A percentile compares a stretch with the other conserved stretches of the same genome.
These are phyloP conservation scores for Bathynomus jamesi DNA, from an alignment of 1,140 invertebrate species.

Conservation along the genomic window DNA sequence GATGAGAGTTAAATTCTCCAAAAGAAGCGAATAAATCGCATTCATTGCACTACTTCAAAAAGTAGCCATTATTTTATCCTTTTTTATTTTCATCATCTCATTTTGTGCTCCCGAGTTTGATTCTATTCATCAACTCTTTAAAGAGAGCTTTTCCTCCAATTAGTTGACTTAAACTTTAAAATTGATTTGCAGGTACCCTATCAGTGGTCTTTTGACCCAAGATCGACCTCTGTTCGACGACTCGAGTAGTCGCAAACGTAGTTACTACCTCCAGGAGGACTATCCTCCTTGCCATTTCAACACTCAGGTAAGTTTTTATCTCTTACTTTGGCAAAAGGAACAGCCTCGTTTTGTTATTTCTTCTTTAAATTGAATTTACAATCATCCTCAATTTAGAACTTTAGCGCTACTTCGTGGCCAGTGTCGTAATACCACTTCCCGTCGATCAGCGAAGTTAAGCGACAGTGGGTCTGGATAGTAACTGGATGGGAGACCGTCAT, in stretches of 20 bases:
- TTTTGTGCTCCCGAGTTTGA: too few relatives aligned
- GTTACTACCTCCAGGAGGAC: conserved; percentile 15
- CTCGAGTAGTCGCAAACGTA: conserved; percentile 8
- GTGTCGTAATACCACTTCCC: neutral
- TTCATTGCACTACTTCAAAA: too few relatives aligned
- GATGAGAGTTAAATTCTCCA: too few relatives aligned
- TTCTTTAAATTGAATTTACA: neutral
- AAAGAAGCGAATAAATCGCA: too few relatives aligned
- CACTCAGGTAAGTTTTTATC: conserved; percentile 18
- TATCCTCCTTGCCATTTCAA: conserved; percentile 26
- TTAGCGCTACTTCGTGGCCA: neutral
- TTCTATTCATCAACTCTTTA: too few relatives aligned
- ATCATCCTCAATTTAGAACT: neutral
- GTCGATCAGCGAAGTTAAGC: too few relatives aligned
- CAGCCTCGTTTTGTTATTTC: neutral
- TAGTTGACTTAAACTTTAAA: too few relatives aligned
- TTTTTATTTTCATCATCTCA: too few relatives aligned
- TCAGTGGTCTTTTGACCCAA: conserved; percentile 20
- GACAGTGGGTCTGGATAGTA: too few relatives aligned
- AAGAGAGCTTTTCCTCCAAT: too few relatives aligned
- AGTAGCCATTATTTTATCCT: too few relatives aligned
- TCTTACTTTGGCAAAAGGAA: neutral
- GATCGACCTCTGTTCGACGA: conserved; percentile 19
- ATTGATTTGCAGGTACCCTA: conserved; percentile 21
- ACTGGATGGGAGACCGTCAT: too few relatives aligned